These are phyloP conservation scores for Gouania willdenowi DNA, from an alignment of 2,797 vertebrate species.

Conservation along the genomic window DNA sequence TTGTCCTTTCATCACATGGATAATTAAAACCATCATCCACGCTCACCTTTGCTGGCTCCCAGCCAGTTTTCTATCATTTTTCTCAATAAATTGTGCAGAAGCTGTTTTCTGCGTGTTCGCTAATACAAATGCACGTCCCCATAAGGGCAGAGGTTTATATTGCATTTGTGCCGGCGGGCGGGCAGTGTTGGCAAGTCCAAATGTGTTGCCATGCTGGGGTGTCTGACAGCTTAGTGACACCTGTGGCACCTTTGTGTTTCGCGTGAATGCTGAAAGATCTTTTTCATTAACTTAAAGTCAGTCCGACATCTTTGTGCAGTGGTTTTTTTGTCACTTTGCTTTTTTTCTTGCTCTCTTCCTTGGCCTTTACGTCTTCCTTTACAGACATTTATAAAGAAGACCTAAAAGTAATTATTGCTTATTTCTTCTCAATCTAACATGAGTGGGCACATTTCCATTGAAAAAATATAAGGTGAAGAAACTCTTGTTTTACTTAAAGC, in stretches of 20 bases:
- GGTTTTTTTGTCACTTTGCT: constrained; percentile 1
- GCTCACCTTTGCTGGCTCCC: no score
- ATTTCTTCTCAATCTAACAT: no score
- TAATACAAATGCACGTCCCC: no score
- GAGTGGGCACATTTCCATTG: no score
- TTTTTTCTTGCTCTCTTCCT: not conserved
- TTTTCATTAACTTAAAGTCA: constrained; percentile 8
- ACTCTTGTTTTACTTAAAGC: no score
- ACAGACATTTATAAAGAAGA: constrained; percentile 1
- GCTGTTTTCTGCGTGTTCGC: not conserved
- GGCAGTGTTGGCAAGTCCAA: constrained; percentile 36
- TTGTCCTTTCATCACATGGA: constrained; percentile 39
- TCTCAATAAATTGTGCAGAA: not conserved
- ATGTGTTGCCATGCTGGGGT: constrained; percentile 22
- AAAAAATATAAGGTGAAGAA: no score
- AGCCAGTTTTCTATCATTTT: no score
- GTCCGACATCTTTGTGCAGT: constrained; percentile 18
- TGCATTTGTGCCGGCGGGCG: no score
- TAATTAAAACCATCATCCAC: constrained; percentile 35
- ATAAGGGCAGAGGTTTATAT: constrained; percentile 9
- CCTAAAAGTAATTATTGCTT: constrained; percentile 7
- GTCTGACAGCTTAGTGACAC: constrained; percentile 37
- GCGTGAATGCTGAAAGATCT: constrained; percentile 6
- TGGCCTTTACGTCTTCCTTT: constrained; percentile 14
- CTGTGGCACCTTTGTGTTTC: constrained; percentile 1